These are phyloP conservation scores for Drosophila limbata DNA, from an alignment of 2,888 invertebrate species.

Conservation along the genomic window DNA sequence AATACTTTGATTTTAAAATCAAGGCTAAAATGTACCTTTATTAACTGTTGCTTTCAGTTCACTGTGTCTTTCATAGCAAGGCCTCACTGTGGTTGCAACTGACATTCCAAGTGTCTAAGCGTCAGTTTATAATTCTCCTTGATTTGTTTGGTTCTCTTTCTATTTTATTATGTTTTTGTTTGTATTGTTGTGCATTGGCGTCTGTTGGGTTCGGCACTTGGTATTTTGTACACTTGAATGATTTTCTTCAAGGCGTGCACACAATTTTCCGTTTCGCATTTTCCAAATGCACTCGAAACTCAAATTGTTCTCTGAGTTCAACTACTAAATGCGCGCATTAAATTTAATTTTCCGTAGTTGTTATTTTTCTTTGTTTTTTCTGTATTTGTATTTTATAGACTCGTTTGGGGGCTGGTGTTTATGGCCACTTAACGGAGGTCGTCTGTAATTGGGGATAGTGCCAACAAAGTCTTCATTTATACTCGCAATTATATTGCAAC, in stretches of 20 bases:
- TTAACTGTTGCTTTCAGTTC: neutral
- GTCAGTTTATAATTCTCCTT: slow-evolving; percentile 61
- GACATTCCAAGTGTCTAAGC: slow-evolving; percentile 72
- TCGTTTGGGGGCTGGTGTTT: slow-evolving; percentile 24
- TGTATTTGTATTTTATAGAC: slow-evolving; percentile 24
- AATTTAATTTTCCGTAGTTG: slow-evolving; percentile 62
- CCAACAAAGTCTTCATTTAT: slow-evolving; percentile 14
- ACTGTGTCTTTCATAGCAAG: slow-evolving; percentile 3
- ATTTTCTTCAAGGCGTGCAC: slow-evolving; percentile 78
- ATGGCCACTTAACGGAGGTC: slow-evolving; percentile 23
- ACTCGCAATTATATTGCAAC: neutral
- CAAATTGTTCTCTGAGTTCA: slow-evolving; percentile 56
- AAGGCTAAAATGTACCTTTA: neutral
- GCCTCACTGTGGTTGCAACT: slow-evolving; percentile 44
- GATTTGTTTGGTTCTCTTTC: slow-evolving; percentile 20
- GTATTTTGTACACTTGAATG: slow-evolving; percentile 76
- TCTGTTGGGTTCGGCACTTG: slow-evolving; percentile 64
- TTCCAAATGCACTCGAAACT: slow-evolving; percentile 67
- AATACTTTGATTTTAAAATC: neutral
- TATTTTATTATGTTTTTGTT: slow-evolving; percentile 22
- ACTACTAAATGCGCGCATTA: slow-evolving; percentile 72
- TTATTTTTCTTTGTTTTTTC: slow-evolving; percentile 21
- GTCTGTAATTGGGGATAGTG: neutral
- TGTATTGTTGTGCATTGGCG: slow-evolving; percentile 52
- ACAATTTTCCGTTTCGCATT: slow-evolving; percentile 67